Conservation (phyloP, 2,113 vertebrate genomes). For the Carassius carassius region DNA sequence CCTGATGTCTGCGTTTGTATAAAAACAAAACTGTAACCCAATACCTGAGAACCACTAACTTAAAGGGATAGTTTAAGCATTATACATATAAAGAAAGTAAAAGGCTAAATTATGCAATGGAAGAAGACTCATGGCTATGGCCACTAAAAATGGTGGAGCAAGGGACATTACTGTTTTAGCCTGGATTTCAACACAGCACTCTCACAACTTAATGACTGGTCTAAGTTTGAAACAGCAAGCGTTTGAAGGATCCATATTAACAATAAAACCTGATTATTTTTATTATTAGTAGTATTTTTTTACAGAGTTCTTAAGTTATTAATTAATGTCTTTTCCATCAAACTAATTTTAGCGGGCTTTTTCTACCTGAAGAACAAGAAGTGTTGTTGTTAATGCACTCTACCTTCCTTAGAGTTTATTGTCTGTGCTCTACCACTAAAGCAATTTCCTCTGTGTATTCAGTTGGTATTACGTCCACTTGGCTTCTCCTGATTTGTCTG, state of each 20-base stretch:
- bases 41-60: background rate
- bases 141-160: background rate
- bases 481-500: slow-evolving; percentile 40
- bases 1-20: background rate
- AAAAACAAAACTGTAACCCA: background rate
- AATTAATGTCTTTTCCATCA: slow-evolving; percentile 67
- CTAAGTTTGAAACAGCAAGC: slow-evolving; percentile 35
- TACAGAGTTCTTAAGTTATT: slow-evolving; percentile 54
- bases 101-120: background rate
- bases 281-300: too few species aligned
- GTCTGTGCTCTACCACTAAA: slow-evolving; percentile 48
- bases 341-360: slow-evolving; percentile 63
- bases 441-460: slow-evolving; percentile 51
- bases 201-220: background rate
- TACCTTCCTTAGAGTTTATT: slow-evolving; percentile 53
- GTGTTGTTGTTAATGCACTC: slow-evolving; percentile 62
- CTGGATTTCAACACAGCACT: background rate
- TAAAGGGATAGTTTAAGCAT: background rate
- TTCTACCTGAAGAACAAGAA: slow-evolving; percentile 59
- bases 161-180: slow-evolving; percentile 1
- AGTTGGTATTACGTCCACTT: slow-evolving; percentile 54
- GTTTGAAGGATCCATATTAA: slow-evolving; percentile 49
- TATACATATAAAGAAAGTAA: background rate
- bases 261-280: background rate
- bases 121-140: background rate